phyloP scores from a whole-genome alignment of 2,888 invertebrate species.

The Drosophila testacea region DNA sequence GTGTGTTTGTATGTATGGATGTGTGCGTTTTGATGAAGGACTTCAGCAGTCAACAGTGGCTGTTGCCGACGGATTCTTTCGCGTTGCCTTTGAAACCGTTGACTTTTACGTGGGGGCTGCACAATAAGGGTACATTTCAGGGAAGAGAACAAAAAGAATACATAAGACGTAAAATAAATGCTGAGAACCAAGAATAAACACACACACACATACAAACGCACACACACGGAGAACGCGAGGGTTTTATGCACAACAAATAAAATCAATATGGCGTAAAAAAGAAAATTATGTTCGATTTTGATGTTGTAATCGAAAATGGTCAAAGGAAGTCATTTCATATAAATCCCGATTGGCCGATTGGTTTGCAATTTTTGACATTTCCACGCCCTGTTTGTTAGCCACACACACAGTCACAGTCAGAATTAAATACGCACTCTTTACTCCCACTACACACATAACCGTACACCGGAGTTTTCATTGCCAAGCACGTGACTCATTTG shows the following conservation, averaged over 20 bases:
- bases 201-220: slow-evolving; percentile 14
- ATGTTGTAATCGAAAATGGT: slow-evolving; percentile 68
- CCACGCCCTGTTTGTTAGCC: slow-evolving; percentile 30
- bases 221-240: slow-evolving; percentile 11
- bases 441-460: not conserved
- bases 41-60: slow-evolving; percentile 32
- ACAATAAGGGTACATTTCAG: slow-evolving; percentile 39
- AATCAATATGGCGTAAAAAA: slow-evolving; percentile 70
- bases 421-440: not conserved
- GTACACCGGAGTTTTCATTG: slow-evolving; percentile 30
- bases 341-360: slow-evolving; percentile 28
- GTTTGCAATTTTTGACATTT: slow-evolving; percentile 37
- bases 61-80: slow-evolving; percentile 44
- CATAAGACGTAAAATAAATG: slow-evolving; percentile 60
- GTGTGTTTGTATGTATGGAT: not conserved
- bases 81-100: slow-evolving; percentile 50
- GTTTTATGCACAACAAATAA: slow-evolving; percentile 68
- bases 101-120: slow-evolving; percentile 51
- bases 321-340: slow-evolving; percentile 47
- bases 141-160: slow-evolving; percentile 39
- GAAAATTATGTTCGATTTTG: slow-evolving; percentile 59
- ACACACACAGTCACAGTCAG: slow-evolving; percentile 6
- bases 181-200: slow-evolving; percentile 47
- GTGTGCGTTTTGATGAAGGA: slow-evolving; percentile 61
- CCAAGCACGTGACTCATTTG: slow-evolving; percentile 68